Percentiles rank a stretch among this genome's conserved stretches.
Conservation (phyloP, 2,888 invertebrate genomes). For the Lapara coniferarum region DNA sequence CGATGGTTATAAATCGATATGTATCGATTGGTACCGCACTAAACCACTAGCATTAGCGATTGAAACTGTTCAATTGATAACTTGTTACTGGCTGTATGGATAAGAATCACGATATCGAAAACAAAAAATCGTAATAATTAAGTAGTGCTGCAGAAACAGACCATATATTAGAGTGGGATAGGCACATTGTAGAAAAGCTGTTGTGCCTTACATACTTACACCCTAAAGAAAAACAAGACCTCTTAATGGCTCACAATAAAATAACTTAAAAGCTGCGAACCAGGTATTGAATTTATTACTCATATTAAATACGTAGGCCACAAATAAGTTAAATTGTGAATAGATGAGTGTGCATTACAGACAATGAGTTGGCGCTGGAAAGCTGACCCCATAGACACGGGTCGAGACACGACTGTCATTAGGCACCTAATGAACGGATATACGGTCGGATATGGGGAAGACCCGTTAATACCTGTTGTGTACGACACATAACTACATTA, state of each 20-base stretch:
- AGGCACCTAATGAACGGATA: constrained; percentile 4
- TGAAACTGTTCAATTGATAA: neutral
- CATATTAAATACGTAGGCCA: neutral
- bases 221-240: too few relatives aligned
- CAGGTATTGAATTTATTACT: neutral
- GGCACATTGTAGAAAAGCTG: too few relatives aligned
- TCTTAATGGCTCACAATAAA: too few relatives aligned
- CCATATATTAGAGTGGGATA: too few relatives aligned
- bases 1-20: constrained; percentile 49
- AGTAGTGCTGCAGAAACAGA: too few relatives aligned
- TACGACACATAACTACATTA: too few relatives aligned
- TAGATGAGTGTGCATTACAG: constrained; percentile 31
- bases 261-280: too few relatives aligned
- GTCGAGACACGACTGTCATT: constrained; percentile 15
- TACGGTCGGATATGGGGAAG: constrained; percentile 34
- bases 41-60: neutral
- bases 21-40: neutral
- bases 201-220: too few relatives aligned
- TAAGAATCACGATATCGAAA: too few relatives aligned
- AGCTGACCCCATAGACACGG: constrained; percentile 7
- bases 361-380: constrained; percentile 16
- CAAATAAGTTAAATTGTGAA: constrained; percentile 30
- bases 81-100: too few relatives aligned
- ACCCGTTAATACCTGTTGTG: neutral
- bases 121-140: too few relatives aligned